phyloP scores from a whole-genome alignment of 2,113 vertebrate species.

The Hemiscyllium ocellatum region DNA sequence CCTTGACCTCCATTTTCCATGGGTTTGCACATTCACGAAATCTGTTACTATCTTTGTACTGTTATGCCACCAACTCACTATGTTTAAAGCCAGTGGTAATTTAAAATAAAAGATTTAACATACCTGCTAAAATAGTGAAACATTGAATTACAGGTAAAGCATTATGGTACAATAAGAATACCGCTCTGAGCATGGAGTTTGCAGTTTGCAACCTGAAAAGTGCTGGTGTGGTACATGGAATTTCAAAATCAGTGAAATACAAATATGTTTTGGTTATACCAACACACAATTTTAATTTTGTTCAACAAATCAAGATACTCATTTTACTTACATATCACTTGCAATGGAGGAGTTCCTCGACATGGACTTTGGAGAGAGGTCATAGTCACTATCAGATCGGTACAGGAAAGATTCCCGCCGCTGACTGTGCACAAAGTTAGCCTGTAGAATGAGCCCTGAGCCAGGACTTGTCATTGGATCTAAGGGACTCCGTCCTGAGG shows the following conservation, averaged over 20 bases:
- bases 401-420: slow-evolving; percentile 96
- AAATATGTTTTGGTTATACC: background rate
- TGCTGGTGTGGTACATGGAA: background rate
- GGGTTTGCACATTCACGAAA: background rate
- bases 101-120: background rate
- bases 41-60: background rate
- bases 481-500: slow-evolving; percentile 93
- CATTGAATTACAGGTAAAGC: background rate
- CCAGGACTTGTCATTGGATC: slow-evolving; percentile 97
- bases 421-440: slow-evolving; percentile 96
- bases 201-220: background rate
- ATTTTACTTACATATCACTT: slow-evolving; percentile 88
- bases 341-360: slow-evolving; percentile 98
- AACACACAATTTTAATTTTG: background rate
- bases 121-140: background rate
- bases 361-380: slow-evolving; percentile 97
- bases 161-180: background rate
- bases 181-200: background rate
- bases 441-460: slow-evolving; percentile 93
- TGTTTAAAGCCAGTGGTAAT: background rate
- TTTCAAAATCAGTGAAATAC: background rate
- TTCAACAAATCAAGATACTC: background rate
- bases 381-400: slow-evolving; percentile 95
- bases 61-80: too few species aligned
- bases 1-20: background rate